Evolutionary conservation across 2,888 invertebrate species (phyloP).

Genomic region (Chrysotoxum bicinctum): DNA sequence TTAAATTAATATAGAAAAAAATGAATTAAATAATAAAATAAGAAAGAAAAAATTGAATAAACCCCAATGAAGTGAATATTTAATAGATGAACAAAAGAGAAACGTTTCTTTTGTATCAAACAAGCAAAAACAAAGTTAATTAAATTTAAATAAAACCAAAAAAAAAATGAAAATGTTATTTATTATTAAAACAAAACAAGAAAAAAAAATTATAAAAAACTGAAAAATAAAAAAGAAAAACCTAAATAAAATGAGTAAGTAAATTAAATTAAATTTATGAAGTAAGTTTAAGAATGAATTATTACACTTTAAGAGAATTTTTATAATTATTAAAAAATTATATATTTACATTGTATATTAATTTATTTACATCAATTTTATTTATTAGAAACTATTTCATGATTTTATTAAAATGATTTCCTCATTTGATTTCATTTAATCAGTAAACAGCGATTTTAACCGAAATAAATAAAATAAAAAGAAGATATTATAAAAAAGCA

Average conservation of each 20-base stretch:
- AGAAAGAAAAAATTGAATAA: slow-evolving; percentile 34
- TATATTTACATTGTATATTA: slow-evolving; percentile 71
- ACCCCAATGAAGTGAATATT: slow-evolving; percentile 72
- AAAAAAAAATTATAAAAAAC: slow-evolving; percentile 71
- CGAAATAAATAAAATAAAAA: slow-evolving; percentile 73
- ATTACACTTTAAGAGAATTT: slow-evolving; percentile 72
- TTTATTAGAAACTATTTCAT: slow-evolving; percentile 54
- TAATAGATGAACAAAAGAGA: slow-evolving; percentile 72
- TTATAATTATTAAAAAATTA: slow-evolving; percentile 72
- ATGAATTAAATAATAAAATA: slow-evolving; percentile 54
- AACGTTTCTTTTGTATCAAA: slow-evolving; percentile 73
- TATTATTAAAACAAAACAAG: slow-evolving; percentile 64
- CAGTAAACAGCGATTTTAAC: slow-evolving; percentile 63
- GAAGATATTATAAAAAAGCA: slow-evolving; percentile 60
- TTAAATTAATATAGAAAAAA: slow-evolving; percentile 60
- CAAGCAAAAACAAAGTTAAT: slow-evolving; percentile 71
- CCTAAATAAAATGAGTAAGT: slow-evolving; percentile 71
- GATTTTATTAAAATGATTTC: slow-evolving; percentile 35
- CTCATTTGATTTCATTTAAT: slow-evolving; percentile 33
- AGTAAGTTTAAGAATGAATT: slow-evolving; percentile 72
- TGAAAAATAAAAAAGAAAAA: slow-evolving; percentile 50
- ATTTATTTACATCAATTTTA: slow-evolving; percentile 66
- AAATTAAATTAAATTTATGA: slow-evolving; percentile 75
- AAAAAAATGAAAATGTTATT: slow-evolving; percentile 64
- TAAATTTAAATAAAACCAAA: slow-evolving; percentile 61